Evolutionary conservation across 2,113 vertebrate genomes (phyloP), one percentile per base, ranked within the genome.

Genomic region (Chionis minor): DNA sequence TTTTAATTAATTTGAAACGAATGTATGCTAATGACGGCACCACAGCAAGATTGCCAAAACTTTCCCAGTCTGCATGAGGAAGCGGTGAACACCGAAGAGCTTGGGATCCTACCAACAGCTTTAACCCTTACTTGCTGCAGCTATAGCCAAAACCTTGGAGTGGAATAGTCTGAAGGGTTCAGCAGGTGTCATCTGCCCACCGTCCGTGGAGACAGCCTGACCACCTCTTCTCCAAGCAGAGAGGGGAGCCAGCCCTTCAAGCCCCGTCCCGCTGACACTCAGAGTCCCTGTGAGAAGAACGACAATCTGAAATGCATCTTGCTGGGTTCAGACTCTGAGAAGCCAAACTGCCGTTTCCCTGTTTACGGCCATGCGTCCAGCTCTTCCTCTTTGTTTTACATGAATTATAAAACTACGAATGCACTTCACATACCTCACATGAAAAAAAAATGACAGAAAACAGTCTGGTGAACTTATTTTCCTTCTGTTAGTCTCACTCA

Each of bases 1-100:
- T 78, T 95, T 92, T 92, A 95, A 96, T 97, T 96, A 96, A 91
- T 94, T 84, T 84, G 81, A 77, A 90, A 86, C 9, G 14, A 97
- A 83, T 10, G 89, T n/a, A 89, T 66, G 66, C 45, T 91, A 92
- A 94, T 84, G 66, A 90, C 71, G 49, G 67, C 45, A 72, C 74
- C 93, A 67, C 40, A 49, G 69, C 82, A 93, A 77, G 91, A 81
- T 45, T 89, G 88, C 84, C 95, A 80, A 90, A 94, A 90, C 30
- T 63, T 89, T 54, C 44, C 47, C 51, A 1, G 11, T 47, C 47
- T 95, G 42, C 47, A 14, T 10, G 26, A 80, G 54, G 40, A 89
- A 88, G 3, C 4, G 8, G 56, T 35, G 69, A 93, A 32, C 51
- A 81, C 58, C 11, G 3, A 94, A 79, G 72, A 77, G 32, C 19